Conservation (phyloP, 2,797 vertebrate species). For the Pagetopsis macropterus region DNA sequence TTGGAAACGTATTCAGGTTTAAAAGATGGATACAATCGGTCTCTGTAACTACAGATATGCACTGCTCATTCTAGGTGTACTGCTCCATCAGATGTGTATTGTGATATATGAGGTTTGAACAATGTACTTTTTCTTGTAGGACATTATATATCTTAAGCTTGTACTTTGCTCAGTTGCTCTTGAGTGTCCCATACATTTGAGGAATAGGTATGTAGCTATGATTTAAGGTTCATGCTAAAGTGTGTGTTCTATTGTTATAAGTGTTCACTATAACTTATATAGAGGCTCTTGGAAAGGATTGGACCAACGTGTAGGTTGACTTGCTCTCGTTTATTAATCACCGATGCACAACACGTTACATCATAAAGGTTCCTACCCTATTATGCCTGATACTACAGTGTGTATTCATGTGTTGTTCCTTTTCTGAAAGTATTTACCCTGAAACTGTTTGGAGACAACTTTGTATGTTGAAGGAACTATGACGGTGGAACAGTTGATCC, state of each 20-base stretch:
- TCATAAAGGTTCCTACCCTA: too few relatives aligned
- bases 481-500: neutral
- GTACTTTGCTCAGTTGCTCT: neutral
- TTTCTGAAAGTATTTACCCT: neutral
- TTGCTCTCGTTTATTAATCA: too few relatives aligned
- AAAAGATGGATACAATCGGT: neutral
- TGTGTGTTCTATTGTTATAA: too few relatives aligned
- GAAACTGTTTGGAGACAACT: neutral
- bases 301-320: too few relatives aligned
- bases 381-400: too few relatives aligned
- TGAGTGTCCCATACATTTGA: neutral
- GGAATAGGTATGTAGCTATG: neutral
- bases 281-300: too few relatives aligned
- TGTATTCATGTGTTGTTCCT: neutral
- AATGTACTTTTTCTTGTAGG: neutral
- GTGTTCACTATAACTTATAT: too few relatives aligned
- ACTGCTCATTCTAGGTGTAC: neutral
- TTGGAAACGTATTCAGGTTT: too few relatives aligned
- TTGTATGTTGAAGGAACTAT: neutral
- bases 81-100: neutral
- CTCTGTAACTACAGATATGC: neutral
- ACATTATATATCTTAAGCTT: neutral
- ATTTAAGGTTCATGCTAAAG: neutral
- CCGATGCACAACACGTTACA: too few relatives aligned
- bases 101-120: constrained; percentile 1